phyloP scores from a whole-genome alignment of 1,140 invertebrate genomes.

The Argopecten irradians region DNA sequence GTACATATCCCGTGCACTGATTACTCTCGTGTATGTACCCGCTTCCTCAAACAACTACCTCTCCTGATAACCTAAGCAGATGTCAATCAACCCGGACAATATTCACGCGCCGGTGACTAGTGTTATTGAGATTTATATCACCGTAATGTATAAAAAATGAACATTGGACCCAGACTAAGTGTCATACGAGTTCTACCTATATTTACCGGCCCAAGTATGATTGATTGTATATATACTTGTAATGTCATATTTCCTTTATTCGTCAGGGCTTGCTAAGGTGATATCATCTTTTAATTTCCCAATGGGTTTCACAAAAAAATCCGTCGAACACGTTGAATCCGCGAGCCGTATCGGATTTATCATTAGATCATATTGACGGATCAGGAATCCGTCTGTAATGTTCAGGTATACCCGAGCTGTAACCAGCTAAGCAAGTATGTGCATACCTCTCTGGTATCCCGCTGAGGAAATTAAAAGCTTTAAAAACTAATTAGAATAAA shows the following conservation, averaged over 20 bases:
- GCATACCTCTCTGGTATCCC: not conserved
- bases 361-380: not conserved
- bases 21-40: not conserved
- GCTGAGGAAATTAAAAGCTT: not conserved
- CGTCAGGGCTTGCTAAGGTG: not conserved
- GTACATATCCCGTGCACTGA: not conserved
- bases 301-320: not conserved
- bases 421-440: not conserved
- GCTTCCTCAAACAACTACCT: not conserved
- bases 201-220: not conserved
- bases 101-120: not conserved
- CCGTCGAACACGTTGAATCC: not conserved
- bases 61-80: not conserved
- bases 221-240: conserved; percentile 18
- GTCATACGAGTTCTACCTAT: not conserved
- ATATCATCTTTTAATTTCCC: conserved; percentile 23
- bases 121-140: not conserved
- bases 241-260: conserved; percentile 19
- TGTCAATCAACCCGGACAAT: not conserved
- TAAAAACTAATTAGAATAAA: not conserved
- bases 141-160: not conserved
- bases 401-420: not conserved
- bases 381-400: not conserved
- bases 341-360: not conserved
- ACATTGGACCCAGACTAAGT: not conserved